phyloP scores from a whole-genome alignment of 2,888 invertebrate genomes.

The Eupithecia vulgata region DNA sequence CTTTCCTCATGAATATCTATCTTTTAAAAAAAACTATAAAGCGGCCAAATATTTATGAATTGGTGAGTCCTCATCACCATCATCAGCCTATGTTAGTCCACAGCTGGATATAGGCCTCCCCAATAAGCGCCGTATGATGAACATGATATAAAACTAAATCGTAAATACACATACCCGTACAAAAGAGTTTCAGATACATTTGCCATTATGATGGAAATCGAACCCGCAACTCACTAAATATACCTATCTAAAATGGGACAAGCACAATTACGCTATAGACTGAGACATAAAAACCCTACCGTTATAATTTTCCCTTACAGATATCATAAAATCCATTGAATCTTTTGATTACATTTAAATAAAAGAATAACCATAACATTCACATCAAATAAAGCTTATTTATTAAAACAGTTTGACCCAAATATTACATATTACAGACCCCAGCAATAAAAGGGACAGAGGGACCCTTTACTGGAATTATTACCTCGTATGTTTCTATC shows the following conservation, averaged over 20 bases:
- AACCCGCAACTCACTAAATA: not conserved
- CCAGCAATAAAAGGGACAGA: constrained; percentile 26
- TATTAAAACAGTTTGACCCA: constrained; percentile 35
- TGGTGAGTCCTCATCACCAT: no score
- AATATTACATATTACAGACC: constrained; percentile 33
- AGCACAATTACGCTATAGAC: not conserved
- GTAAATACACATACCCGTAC: not conserved
- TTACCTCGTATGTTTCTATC: constrained; percentile 34
- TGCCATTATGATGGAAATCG: not conserved
- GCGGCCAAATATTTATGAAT: no score
- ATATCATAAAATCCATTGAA: constrained; percentile 22
- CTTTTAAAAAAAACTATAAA: no score
- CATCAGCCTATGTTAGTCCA: no score
- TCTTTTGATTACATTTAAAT: constrained; percentile 15
- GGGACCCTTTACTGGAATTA: constrained; percentile 34
- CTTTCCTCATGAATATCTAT: no score
- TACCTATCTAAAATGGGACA: not conserved
- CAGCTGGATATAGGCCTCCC: no score
- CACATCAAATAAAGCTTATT: constrained; percentile 37
- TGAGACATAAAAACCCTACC: not conserved
- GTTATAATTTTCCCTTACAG: constrained; percentile 1
- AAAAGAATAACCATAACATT: constrained; percentile 22
- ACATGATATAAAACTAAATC: not conserved
- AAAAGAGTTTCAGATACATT: not conserved
- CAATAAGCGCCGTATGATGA: no score